A percentile compares a stretch with the other conserved stretches of the same genome.
Conservation (phyloP, 2,113 vertebrate species). For the Panurus biarmicus region DNA sequence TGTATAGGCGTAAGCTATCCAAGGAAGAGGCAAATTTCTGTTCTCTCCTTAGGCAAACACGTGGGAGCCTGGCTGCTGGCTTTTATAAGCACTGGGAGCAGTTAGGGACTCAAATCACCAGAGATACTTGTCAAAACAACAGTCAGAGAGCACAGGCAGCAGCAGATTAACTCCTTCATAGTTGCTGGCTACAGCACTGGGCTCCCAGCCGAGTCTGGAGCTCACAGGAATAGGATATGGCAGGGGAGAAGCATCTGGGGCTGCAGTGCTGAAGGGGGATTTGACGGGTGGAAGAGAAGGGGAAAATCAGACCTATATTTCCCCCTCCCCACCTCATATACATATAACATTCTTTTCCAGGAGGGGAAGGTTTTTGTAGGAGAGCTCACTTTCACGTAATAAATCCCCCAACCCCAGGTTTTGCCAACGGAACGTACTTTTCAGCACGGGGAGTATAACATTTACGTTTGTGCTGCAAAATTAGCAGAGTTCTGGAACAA, state of each 20-base stretch:
- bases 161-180: conserved; percentile 37
- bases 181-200: not conserved
- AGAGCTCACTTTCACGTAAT: not conserved
- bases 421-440: not conserved
- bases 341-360: not conserved
- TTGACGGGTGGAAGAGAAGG: not conserved
- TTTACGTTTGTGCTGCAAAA: conserved; percentile 4
- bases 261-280: not conserved
- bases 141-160: conserved; percentile 30
- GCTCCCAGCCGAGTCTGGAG: not conserved
- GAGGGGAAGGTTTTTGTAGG: not conserved
- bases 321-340: rapidly evolving
- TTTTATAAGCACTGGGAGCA: conserved; percentile 48
- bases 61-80: conserved; percentile 7
- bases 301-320: not conserved
- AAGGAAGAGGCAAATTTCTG: conserved; percentile 12
- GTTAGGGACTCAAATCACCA: conserved; percentile 51
- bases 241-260: not conserved
- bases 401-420: not conserved
- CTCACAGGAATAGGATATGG: not conserved
- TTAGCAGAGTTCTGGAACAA: conserved; percentile 1
- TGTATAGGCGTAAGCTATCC: not conserved
- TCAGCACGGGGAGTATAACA: not conserved
- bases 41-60: conserved; percentile 34
- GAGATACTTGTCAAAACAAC: conserved; percentile 57